Conservation (phyloP, 2,888 invertebrate species). For the Epirrhoe alternata region DNA sequence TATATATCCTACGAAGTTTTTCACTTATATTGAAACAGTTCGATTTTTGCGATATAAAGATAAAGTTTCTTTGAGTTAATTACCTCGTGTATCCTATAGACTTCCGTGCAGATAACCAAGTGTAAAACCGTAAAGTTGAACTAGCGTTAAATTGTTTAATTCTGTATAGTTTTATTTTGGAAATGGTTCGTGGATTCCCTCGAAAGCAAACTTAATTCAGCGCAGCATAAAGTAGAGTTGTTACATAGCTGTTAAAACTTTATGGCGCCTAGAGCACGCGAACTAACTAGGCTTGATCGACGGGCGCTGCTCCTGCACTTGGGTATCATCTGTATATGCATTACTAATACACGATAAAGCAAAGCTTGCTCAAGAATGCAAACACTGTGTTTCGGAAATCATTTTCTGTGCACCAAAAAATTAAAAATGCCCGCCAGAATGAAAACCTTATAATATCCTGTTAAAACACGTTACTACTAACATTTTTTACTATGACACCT, state of each 20-base stretch:
- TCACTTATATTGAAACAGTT: neutral
- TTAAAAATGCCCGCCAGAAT: no score
- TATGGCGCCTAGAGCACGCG: constrained; percentile 62
- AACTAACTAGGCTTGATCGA: constrained; percentile 63
- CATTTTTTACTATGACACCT: no score
- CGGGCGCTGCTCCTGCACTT: constrained; percentile 43
- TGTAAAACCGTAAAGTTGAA: constrained; percentile 20
- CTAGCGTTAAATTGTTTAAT: constrained; percentile 38
- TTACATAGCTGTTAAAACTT: constrained; percentile 69
- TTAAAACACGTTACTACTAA: no score
- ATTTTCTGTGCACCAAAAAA: neutral
- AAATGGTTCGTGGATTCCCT: constrained; percentile 41
- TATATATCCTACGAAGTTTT: neutral
- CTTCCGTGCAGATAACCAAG: constrained; percentile 26
- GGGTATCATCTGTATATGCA: constrained; percentile 24
- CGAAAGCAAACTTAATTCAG: constrained; percentile 49
- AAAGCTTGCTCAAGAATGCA: neutral
- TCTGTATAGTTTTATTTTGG: constrained; percentile 43
- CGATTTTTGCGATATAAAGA: neutral
- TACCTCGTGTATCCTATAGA: constrained; percentile 10
- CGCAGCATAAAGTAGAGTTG: constrained; percentile 66
- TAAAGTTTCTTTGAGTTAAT: constrained; percentile 8
- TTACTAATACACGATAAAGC: constrained; percentile 13
- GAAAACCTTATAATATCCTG: no score
- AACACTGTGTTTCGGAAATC: neutral